phyloP scores from a whole-genome alignment of 2,888 invertebrate genomes.

The Boloria euphrosyne region DNA sequence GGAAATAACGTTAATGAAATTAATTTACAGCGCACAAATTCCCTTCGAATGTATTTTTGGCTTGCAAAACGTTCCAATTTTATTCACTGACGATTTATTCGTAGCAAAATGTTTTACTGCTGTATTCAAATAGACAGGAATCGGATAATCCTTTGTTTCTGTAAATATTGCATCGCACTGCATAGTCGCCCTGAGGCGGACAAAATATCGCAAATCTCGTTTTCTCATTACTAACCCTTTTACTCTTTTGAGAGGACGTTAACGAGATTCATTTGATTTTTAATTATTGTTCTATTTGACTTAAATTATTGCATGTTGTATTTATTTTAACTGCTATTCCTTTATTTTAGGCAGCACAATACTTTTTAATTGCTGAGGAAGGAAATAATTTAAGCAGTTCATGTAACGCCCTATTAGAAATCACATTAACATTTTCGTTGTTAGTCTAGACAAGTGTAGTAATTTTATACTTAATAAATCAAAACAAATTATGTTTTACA shows the following conservation, averaged over 20 bases:
- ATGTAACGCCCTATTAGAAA: too few species aligned
- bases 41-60: slow-evolving; percentile 25
- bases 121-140: slow-evolving; percentile 41
- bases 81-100: slow-evolving; percentile 32
- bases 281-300: slow-evolving; percentile 15
- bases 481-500: too few species aligned
- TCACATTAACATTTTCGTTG: too few species aligned
- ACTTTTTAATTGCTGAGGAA: not conserved
- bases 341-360: not conserved
- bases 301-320: slow-evolving; percentile 1
- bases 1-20: slow-evolving; percentile 28
- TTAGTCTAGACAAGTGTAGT: too few species aligned
- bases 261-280: slow-evolving; percentile 27
- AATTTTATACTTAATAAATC: too few species aligned
- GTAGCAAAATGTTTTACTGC: slow-evolving; percentile 42
- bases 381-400: too few species aligned
- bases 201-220: slow-evolving; percentile 34
- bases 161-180: slow-evolving; percentile 39
- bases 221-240: slow-evolving; percentile 34
- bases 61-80: slow-evolving; percentile 35
- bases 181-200: slow-evolving; percentile 36
- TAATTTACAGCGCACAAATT: slow-evolving; percentile 31
- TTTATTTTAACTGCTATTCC: not conserved
- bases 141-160: slow-evolving; percentile 42
- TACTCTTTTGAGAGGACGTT: slow-evolving; percentile 26